A percentile compares a stretch with the other conserved stretches of the same genome.
Evolutionary conservation across 2,888 invertebrate species (phyloP).

Genomic region (Macrophya alboannulata): DNA sequence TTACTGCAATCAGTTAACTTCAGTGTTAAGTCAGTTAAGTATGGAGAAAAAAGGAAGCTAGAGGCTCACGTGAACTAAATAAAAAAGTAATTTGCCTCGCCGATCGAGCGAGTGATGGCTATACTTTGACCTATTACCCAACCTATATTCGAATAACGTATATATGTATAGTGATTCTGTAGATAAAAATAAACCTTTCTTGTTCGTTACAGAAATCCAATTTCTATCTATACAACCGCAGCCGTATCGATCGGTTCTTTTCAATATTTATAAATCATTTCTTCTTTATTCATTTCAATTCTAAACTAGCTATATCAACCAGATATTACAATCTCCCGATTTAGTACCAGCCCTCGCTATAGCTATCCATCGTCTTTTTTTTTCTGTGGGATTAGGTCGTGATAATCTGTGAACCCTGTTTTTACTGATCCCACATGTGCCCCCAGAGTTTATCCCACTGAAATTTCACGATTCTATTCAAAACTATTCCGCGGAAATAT

Average conservation of each 20-base stretch:
- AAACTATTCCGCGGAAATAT: background rate
- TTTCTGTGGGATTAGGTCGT: background rate
- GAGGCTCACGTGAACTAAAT: constrained; percentile 24
- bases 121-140: constrained; percentile 1
- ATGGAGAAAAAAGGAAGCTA: background rate
- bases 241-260: background rate
- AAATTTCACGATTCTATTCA: background rate
- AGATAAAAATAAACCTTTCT: background rate
- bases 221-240: background rate
- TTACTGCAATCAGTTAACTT: background rate
- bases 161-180: background rate
- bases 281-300: background rate
- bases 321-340: background rate
- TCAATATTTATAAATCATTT: constrained; percentile 10
- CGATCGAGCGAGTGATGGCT: constrained; percentile 21
- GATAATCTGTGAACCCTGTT: background rate
- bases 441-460: background rate
- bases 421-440: background rate
- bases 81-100: constrained; percentile 23
- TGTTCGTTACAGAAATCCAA: background rate
- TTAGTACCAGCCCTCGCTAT: background rate
- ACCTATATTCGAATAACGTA: constrained; percentile 23
- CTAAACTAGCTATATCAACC: background rate
- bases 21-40: background rate
- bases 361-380: background rate